Percentiles rank a stretch among this genome's conserved stretches.
Conservation (phyloP, 2,797 vertebrate genomes). For the Argya squamiceps region DNA sequence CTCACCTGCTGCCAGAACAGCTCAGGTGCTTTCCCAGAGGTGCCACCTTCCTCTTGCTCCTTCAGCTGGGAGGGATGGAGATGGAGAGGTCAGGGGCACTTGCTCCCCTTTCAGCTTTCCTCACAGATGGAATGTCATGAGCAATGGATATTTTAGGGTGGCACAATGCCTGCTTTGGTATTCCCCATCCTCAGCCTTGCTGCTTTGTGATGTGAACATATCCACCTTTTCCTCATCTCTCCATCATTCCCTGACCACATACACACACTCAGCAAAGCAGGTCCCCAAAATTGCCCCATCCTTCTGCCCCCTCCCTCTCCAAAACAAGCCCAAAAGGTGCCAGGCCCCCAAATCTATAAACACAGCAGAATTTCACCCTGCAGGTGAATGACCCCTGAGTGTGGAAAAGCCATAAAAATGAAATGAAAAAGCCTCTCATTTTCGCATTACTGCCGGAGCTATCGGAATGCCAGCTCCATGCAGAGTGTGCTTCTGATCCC, state of each 20-base stretch:
- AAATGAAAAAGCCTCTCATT: slow-evolving; percentile 58
- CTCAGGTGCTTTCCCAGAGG: slow-evolving; percentile 6
- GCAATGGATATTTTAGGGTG: neutral
- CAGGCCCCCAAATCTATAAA: slow-evolving; percentile 8
- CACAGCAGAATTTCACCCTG: slow-evolving; percentile 4
- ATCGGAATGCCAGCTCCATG: slow-evolving; percentile 16
- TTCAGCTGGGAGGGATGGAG: neutral
- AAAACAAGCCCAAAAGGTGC: neutral
- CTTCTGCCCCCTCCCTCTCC: neutral
- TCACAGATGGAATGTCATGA: fast-evolving
- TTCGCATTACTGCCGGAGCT: slow-evolving; percentile 36
- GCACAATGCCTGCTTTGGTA: neutral
- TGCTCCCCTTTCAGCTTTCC: neutral
- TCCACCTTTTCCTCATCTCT: neutral
- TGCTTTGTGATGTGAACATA: neutral
- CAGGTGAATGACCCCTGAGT: slow-evolving; percentile 28
- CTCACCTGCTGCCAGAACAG: neutral
- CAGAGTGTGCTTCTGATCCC: slow-evolving; percentile 50
- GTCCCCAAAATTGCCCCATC: neutral
- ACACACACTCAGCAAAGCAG: neutral
- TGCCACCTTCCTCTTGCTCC: neutral
- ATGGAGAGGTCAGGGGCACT: neutral
- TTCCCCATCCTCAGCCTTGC: neutral
- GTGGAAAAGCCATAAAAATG: slow-evolving; percentile 66
- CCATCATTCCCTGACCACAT: neutral